Evolutionary conservation across 2,113 vertebrate genomes (phyloP).

Genomic region (Copsychus sechellarum): DNA sequence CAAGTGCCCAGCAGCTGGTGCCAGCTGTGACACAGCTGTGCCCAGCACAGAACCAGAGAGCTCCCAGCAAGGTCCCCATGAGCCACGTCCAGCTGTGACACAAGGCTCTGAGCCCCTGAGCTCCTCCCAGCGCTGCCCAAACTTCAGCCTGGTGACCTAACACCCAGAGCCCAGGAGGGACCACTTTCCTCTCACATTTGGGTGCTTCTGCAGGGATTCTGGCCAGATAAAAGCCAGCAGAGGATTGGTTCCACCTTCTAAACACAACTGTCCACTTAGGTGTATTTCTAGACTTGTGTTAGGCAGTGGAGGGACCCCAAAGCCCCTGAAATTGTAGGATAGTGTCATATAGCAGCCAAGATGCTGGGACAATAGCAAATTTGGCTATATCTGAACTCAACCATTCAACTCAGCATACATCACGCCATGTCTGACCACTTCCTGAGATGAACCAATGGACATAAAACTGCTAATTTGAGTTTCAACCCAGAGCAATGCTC

Average conservation of each 20-base stretch:
- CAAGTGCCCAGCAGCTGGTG: not conserved
- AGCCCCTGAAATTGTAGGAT: not conserved
- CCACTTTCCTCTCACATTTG: not conserved
- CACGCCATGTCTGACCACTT: not conserved
- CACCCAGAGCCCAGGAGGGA: fast-evolving
- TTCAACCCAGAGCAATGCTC: not conserved
- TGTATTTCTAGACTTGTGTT: not conserved
- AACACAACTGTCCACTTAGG: not conserved
- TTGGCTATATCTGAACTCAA: not conserved
- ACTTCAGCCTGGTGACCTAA: not conserved
- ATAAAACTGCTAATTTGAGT: not conserved
- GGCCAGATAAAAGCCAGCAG: not conserved
- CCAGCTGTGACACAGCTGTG: not conserved
- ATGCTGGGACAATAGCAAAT: not conserved
- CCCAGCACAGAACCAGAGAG: not conserved
- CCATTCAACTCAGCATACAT: not conserved
- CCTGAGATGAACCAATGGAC: not conserved
- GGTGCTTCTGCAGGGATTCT: not conserved
- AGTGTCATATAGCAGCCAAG: not conserved
- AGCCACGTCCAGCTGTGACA: not conserved
- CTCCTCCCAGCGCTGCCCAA: not conserved
- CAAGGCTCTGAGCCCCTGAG: not conserved
- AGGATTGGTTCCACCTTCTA: not conserved
- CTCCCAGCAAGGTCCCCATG: not conserved
- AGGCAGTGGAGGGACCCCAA: not conserved